Base-by-base conservation (phyloP, 2,797 vertebrate species). In the Takifugu ocellatus region DNA sequence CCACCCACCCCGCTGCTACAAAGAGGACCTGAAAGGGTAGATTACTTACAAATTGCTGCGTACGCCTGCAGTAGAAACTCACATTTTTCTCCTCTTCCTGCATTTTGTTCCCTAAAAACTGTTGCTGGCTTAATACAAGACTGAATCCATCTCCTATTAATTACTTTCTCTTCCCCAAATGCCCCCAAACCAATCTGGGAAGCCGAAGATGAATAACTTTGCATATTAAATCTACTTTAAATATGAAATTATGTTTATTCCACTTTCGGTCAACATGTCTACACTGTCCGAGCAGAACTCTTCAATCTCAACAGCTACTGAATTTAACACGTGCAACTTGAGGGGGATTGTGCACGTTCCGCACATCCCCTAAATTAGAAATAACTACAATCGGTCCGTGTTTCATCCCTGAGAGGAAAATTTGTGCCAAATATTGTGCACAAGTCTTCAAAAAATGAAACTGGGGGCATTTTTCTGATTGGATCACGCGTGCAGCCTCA, bases 161-260 rank as follows among this genome's bases (percentile, higher is more conserved):
- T 88, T 83, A 77, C 81, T 79, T 79, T 85, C 70, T 78, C 77
- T 81, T 86, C 77, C 82, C 74, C 78, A 83, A 69, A 80, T 84
- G 74, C 81, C 87, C 85, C 77, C 77, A 81, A 90, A 87, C 88
- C 85, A 89, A 91, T 89, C 82, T 89, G 70, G 72, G 78, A 81
- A 82, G 72, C 77, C 74, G 78, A 82, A 74, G 76, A 87, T 86
- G 86, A 89, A 90, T 90, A 89, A 89, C 82, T 90, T 87, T 87
- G 87, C 89, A 89, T 90, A 84, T 65, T 71, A 88, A 88, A 84
- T 85, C 74, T 66, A 70, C 84, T 81, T 79, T 70, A 66, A 84
- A 89, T 83, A 84, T 63, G 65, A 77, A 77, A 84, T 75, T 82
- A 78, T 72, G 81, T 89, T 89, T 86, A 87, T 73, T 67, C 59